Percentiles rank a stretch among this genome's conserved stretches.
phyloP scores from a whole-genome alignment of 1,140 invertebrate genomes.

The Belonocnema kinseyi region DNA sequence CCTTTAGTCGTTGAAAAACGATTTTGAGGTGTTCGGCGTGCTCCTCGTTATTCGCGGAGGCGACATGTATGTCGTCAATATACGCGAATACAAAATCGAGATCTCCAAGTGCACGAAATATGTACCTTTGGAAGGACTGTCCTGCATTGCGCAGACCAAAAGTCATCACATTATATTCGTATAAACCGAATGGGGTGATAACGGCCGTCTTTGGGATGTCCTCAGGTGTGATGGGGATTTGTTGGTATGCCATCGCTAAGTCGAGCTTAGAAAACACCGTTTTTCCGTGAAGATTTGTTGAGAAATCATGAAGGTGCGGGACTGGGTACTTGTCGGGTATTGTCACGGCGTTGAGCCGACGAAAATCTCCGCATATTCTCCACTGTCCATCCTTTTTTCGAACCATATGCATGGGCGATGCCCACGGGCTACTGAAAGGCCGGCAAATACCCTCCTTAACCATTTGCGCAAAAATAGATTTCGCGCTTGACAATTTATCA shows the following conservation, averaged over 20 bases:
- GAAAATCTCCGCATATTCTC: constrained; percentile 66
- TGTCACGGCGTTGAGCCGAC: constrained; percentile 57
- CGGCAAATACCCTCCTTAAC: not conserved
- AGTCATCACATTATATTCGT: not conserved
- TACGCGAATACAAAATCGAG: constrained; percentile 16
- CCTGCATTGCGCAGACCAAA: constrained; percentile 20
- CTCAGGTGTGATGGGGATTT: constrained; percentile 3
- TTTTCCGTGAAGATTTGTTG: not conserved
- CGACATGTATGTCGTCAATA: constrained; percentile 27
- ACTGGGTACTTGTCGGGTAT: constrained; percentile 35
- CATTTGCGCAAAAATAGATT: constrained; percentile 9
- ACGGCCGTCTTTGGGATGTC: constrained; percentile 29
- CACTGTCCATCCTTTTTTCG: constrained; percentile 63
- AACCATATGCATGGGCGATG: constrained; percentile 66
- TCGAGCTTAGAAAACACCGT: constrained; percentile 13
- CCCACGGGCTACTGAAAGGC: constrained; percentile 59
- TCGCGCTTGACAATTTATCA: not conserved
- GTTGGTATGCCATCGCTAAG: constrained; percentile 4
- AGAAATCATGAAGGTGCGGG: constrained; percentile 1
- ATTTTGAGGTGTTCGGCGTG: constrained; percentile 12
- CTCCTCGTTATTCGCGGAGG: not conserved
- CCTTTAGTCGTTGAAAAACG: not conserved
- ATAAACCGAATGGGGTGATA: constrained; percentile 25
- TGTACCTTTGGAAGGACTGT: constrained; percentile 33
- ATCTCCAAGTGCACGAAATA: not conserved